Evolutionary conservation across 2,797 vertebrate genomes (phyloP).

Genomic region (Oreochromis grahami): DNA sequence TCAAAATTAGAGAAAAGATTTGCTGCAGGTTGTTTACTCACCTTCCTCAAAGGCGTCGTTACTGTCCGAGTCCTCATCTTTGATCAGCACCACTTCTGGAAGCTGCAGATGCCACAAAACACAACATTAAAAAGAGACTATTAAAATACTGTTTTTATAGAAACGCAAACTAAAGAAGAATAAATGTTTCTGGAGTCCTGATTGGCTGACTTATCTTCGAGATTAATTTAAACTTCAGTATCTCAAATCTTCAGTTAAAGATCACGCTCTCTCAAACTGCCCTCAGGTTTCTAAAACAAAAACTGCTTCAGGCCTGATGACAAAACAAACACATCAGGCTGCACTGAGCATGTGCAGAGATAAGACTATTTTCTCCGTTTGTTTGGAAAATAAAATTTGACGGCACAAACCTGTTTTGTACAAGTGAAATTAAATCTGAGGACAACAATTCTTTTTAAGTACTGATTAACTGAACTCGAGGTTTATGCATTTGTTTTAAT

Average conservation of each 20-base stretch:
- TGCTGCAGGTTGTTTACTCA: neutral
- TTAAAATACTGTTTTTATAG: neutral
- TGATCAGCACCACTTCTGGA: conserved; percentile 68
- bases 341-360: neutral
- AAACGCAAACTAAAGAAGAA: neutral
- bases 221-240: neutral
- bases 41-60: conserved; percentile 31
- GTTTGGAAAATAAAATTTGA: neutral
- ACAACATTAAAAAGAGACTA: fast-evolving
- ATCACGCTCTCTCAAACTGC: neutral
- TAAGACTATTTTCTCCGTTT: neutral
- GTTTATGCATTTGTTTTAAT: neutral
- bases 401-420: neutral
- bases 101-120: conserved; percentile 12
- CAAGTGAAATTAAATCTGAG: neutral
- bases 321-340: neutral
- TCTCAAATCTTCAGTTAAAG: neutral
- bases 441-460: neutral
- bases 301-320: neutral
- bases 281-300: neutral
- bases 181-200: neutral
- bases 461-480: neutral
- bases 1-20: neutral
- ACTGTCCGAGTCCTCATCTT: conserved; percentile 63
- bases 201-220: neutral